Conservation (phyloP, 2,888 invertebrate genomes). For the Chrysotoxum bicinctum region DNA sequence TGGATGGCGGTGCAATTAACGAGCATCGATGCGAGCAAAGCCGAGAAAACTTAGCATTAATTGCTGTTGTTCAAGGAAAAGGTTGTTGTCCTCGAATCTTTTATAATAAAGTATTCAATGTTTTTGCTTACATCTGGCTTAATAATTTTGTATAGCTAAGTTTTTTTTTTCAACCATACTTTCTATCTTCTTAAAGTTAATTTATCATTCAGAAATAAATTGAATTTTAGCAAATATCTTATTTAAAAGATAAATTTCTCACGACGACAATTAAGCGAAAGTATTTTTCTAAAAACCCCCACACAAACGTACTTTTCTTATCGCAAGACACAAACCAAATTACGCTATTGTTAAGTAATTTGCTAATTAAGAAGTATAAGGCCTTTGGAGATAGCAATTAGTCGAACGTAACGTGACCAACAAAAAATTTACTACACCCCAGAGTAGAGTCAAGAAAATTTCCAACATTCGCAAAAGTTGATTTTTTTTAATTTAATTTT, state of each 20-base stretch:
- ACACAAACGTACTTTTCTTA: neutral
- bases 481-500: slow-evolving; percentile 31
- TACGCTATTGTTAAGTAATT: slow-evolving; percentile 6
- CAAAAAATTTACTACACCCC: neutral
- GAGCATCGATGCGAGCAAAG: no score
- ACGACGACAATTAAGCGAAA: neutral
- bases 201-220: neutral
- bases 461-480: neutral
- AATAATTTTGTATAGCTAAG: no score
- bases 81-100: no score
- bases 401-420: slow-evolving; percentile 24
- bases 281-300: neutral
- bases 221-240: neutral
- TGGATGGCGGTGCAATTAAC: no score
- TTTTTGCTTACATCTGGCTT: no score
- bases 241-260: neutral
- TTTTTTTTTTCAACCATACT: no score
- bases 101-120: no score
- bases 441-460: neutral
- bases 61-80: no score
- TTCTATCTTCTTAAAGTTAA: neutral
- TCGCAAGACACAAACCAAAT: neutral
- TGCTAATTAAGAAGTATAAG: slow-evolving; percentile 3
- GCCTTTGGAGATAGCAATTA: slow-evolving; percentile 15
- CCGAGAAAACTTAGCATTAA: no score